Base-by-base conservation (phyloP, 2,888 invertebrate species). In the Heliconius aoede region DNA sequence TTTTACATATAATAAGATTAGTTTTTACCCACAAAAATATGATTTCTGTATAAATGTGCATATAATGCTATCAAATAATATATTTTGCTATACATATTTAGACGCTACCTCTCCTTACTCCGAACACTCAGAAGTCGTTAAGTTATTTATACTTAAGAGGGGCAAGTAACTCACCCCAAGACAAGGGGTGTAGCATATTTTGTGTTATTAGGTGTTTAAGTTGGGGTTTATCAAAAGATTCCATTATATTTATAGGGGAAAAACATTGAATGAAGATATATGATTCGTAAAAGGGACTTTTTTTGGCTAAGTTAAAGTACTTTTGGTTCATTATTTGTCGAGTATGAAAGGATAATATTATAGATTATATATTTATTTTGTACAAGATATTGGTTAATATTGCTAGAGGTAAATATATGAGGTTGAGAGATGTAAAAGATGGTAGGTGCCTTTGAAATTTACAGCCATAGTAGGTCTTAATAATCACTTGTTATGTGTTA, bases 81-180 rank as follows among this genome's bases (percentile, higher is more conserved):
- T 46, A 55, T n/a, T 55, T 55, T 0, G 13, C 51, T 69, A 51
- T 32, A 55, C 69, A 69, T 55, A 32, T 55, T 65, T 73, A 28
- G 68, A 77, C 87, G 84, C 86, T 82, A 46, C 68, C 77, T 77
- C 86, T 81, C 64, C 51, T 79, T 24, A 65, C 82, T 84, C 80
- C 61, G 0, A 62, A 82, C 84, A 79, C 68, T 67, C 74, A 73
- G 76, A 82, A 81, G 82, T 85, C 86, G 87, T 87, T 90, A 89
- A 91, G 90, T 90, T 90, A 91, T 91, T 91, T 91, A 90, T 88
- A 89, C 89, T 88, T 87, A 87, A 86, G 86, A 86, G 83, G 85
- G 83, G 85, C 81, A 84, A 85, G 87, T 85, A 85, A 85, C 85
- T 84, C 82, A 82, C 81, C 82, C 82, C 83, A 75, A 75, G 71